Base-by-base conservation (phyloP, 2,797 vertebrate genomes). In the Vireo griseus region DNA sequence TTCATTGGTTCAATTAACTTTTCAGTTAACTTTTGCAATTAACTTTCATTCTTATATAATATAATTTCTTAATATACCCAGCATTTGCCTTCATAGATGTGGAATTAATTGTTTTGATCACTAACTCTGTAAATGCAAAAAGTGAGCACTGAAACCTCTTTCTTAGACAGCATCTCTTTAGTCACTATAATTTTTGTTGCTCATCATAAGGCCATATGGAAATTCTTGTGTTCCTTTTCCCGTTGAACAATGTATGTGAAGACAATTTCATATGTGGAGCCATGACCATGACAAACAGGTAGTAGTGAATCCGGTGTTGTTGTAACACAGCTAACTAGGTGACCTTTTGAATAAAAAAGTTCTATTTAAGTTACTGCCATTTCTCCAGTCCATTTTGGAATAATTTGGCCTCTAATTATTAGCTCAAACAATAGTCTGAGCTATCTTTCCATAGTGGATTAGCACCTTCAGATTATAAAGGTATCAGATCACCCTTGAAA, bases 241-340 rank as follows among this genome's bases (percentile, higher is more conserved):
- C 31, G 84, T 16, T 31, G 33, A 92, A 59, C 3, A 1, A 33
- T 54, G 52, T 82, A 95, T 58, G 79, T 97, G 92, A 97, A 92
- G 37, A 63, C 52, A 80, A 40, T 74, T 97, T 96, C 33, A 25
- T 95, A 75, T 97, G 95, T 94, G 90, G 89, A 96, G 77, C 78
- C 72, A 78, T 67, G 78, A 82, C 63, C n/a, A 18, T 69, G 76
- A 66, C 82, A 86, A 94, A 80, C 24, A 66, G 31, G 39, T 16
- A 54, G 31, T 37, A 54, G 21, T 31, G 54, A 79, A 82, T 50
- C 33, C 44, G 35, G 2, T 67, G 24, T 16, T 84, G 13, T 76
- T 65, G 18, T 39, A 85, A 67, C 7, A 52, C 14, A 76, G 57
- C 45, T 85, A 73, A 59, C 37, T 26, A 63, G 51, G 16, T 68